Conservation (phyloP, 1,140 invertebrate species). For the Panagrolaimus sp. region DNA sequence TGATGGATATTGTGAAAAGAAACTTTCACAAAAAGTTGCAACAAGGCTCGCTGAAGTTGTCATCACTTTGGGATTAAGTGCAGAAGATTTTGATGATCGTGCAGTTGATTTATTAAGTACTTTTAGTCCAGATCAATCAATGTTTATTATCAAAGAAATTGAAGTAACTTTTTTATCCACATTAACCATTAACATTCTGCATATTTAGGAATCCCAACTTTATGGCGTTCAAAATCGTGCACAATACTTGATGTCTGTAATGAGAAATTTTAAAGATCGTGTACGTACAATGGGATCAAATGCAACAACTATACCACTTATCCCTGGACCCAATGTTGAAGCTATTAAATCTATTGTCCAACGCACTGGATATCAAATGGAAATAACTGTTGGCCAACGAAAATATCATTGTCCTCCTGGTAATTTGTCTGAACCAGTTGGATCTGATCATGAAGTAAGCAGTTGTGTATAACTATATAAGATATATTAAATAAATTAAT, state of each 20-base stretch:
- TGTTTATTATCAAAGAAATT: slow-evolving; percentile 51
- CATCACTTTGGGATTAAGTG: slow-evolving; percentile 25
- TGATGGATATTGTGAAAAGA: slow-evolving; percentile 29
- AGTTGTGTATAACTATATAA: no score
- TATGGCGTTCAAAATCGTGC: slow-evolving; percentile 57
- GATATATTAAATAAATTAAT: no score
- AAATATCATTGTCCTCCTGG: slow-evolving; percentile 88
- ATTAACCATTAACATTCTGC: not conserved
- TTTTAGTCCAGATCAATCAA: slow-evolving; percentile 46
- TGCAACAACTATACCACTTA: slow-evolving; percentile 43
- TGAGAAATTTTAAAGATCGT: slow-evolving; percentile 56
- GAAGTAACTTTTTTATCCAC: slow-evolving; percentile 28
- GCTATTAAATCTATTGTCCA: slow-evolving; percentile 68
- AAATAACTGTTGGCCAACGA: slow-evolving; percentile 95
- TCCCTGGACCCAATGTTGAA: slow-evolving; percentile 49
- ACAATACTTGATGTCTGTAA: slow-evolving; percentile 57
- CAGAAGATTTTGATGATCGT: slow-evolving; percentile 55
- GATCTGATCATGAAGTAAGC: slow-evolving; percentile 79
- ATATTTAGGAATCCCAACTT: slow-evolving; percentile 49
- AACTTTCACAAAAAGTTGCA: slow-evolving; percentile 34
- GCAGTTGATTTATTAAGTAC: slow-evolving; percentile 53
- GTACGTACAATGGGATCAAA: slow-evolving; percentile 44
- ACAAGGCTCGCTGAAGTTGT: slow-evolving; percentile 32
- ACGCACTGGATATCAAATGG: slow-evolving; percentile 87
- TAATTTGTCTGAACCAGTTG: slow-evolving; percentile 68